Evolutionary conservation across 2,113 vertebrate genomes (phyloP).

Genomic region (Alligator sinensis): DNA sequence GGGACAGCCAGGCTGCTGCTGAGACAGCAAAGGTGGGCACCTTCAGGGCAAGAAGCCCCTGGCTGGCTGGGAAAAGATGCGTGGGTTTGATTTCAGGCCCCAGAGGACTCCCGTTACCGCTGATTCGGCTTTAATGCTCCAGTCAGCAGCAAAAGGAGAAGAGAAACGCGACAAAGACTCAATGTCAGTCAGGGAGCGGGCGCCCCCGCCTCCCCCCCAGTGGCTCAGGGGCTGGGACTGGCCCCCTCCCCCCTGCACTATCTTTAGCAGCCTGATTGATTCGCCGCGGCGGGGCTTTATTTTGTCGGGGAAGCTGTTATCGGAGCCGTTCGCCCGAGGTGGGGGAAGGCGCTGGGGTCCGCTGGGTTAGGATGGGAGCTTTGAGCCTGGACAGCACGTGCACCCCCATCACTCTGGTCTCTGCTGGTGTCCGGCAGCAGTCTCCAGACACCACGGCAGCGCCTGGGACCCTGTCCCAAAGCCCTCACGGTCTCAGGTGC

Average conservation of each 20-base stretch:
- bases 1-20: background rate
- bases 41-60: no score
- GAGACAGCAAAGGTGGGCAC: background rate
- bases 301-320: background rate
- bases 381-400: no score
- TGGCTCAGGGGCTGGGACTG: rapidly evolving
- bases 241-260: rapidly evolving
- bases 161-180: rapidly evolving
- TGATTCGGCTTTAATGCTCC: background rate
- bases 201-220: no score
- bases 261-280: background rate
- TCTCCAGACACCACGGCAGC: background rate
- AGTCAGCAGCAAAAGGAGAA: rapidly evolving
- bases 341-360: background rate
- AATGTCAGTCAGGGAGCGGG: background rate
- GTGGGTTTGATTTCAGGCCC: background rate
- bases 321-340: rapidly evolving
- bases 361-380: no score
- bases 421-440: background rate
- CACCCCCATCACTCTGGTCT: no score
- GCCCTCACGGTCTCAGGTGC: no score
- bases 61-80: rapidly evolving
- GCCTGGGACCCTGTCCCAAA: background rate
- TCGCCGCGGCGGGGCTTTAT: rapidly evolving
- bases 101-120: background rate